Evolutionary conservation across 2,113 vertebrate species (phyloP), one percentile per base, ranked within the genome.

Genomic region (Lates calcarifer): DNA sequence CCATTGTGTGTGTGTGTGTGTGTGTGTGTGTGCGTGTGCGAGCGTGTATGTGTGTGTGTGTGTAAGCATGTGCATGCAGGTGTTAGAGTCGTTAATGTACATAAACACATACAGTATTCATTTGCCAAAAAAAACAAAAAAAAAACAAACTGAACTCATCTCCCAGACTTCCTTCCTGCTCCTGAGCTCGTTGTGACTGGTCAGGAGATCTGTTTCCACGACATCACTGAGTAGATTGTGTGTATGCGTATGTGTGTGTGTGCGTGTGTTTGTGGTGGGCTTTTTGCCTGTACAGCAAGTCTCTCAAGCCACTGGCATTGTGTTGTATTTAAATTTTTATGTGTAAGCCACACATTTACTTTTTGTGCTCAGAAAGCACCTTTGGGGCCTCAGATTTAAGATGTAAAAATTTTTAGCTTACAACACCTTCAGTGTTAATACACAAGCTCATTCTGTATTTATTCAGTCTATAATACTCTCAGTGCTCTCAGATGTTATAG

Each of bases 231-330:
- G 69, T 55, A 85, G 64, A 77, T 49, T 70, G 14, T 45, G 26
- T 51, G 24, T 33, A 37, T 66, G 69, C 45, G 43, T 57, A 67
- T 22, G 18, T 35, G 43, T 56, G 37, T 53, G 45, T 47, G 33
- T 72, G 28, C 65, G 57, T 60, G 37, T 65, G 29, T 62, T 43
- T 45, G 55, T 61, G 63, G 20, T 61, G 60, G 53, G 24, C 58
- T 79, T 80, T 62, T 51, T 85, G 74, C 71, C 43, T 87, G 37
- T 71, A 39, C 77, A 87, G 74, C 73, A 80, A 70, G 29, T 75
- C 58, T 85, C 65, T 74, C 71, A 71, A 63, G 75, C 75, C 79
- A 60, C 39, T 74, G 45, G 79, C 73, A 72, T 69, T 73, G 58
- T 82, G 51, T 81, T 68, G 56, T 78, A 28, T 77, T 82, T 65